A percentile compares a stretch with the other conserved stretches of the same genome.
Evolutionary conservation across 2,113 vertebrate species (phyloP).

Genomic region (Ciconia maguari): DNA sequence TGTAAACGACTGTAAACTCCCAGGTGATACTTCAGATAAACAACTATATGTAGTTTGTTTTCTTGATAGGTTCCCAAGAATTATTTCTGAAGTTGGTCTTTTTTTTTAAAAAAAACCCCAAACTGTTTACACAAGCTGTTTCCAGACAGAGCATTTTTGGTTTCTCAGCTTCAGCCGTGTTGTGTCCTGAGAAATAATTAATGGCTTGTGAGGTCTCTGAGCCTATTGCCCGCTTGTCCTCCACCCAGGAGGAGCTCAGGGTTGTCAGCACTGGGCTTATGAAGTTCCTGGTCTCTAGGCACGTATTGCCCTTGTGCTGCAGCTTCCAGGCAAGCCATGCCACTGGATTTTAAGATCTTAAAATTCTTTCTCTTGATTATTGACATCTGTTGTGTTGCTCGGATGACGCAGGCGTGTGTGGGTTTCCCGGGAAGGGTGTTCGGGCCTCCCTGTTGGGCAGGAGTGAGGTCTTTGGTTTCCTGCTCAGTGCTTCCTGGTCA

Average conservation of each 20-base stretch:
- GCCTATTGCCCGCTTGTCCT: neutral
- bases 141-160: neutral
- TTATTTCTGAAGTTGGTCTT: neutral
- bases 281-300: neutral
- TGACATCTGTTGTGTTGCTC: neutral
- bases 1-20: neutral
- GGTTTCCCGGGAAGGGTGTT: neutral
- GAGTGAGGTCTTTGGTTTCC: neutral
- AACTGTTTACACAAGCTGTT: neutral
- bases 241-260: neutral
- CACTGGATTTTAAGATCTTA: neutral
- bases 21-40: neutral
- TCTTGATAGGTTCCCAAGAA: neutral
- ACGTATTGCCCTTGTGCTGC: neutral
- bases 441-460: neutral
- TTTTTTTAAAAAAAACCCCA: neutral
- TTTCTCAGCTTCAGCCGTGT: neutral
- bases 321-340: neutral
- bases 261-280: neutral
- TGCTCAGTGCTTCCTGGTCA: neutral
- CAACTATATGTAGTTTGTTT: neutral
- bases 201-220: neutral
- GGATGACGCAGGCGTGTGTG: fast-evolving
- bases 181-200: neutral
- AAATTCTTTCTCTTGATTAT: neutral